Percentiles rank a stretch among this genome's conserved stretches.
Conservation (phyloP, 1,140 invertebrate genomes). For the Melitaea cinxia region DNA sequence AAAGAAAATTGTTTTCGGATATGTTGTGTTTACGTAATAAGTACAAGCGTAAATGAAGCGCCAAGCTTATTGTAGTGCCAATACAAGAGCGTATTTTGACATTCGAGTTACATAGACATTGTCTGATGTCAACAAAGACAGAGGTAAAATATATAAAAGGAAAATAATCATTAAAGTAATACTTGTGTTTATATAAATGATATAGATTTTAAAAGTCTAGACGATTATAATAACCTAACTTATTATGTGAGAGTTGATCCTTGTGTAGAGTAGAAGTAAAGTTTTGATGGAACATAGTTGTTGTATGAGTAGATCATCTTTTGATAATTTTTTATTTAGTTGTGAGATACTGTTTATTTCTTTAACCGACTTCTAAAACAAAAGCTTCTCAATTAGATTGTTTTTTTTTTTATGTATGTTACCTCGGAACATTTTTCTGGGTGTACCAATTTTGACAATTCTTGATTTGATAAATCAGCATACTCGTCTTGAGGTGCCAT, state of each 20-base stretch:
- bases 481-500: too few species aligned
- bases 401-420: too few species aligned
- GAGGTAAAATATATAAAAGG: neutral
- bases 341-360: too few species aligned
- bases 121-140: constrained; percentile 60
- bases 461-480: too few species aligned
- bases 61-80: constrained; percentile 47
- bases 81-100: constrained; percentile 55
- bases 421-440: too few species aligned
- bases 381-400: too few species aligned
- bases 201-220: neutral
- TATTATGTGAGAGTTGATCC: constrained; percentile 11
- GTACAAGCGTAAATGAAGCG: constrained; percentile 54
- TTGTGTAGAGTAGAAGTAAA: neutral
- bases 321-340: too few species aligned
- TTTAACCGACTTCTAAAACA: too few species aligned
- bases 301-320: neutral
- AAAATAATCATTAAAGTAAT: constrained; percentile 9
- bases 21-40: constrained; percentile 79
- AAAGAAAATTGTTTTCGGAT: constrained; percentile 51
- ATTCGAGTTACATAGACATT: constrained; percentile 48
- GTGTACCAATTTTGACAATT: too few species aligned
- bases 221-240: constrained; percentile 43
- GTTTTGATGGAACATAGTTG: neutral
- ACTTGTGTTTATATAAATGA: too few species aligned